These are phyloP conservation scores for Argyrosomus japonicus DNA, from an alignment of 2,113 vertebrate genomes.

Conservation along the genomic window DNA sequence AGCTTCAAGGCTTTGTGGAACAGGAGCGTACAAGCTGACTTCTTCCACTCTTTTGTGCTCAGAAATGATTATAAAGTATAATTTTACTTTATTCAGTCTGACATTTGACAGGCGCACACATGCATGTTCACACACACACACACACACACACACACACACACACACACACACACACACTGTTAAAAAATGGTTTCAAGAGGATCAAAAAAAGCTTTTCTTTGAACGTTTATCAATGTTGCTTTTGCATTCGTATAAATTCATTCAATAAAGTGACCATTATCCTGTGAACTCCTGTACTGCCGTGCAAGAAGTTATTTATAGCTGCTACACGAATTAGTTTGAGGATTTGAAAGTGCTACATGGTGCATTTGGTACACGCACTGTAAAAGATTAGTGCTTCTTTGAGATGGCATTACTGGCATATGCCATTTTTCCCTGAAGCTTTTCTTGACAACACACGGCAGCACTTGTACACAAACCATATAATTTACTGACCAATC, in stretches of 20 bases:
- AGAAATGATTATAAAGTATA: conserved; percentile 29
- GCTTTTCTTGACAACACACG: too few species aligned
- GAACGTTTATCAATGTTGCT: not conserved
- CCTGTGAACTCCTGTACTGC: not conserved
- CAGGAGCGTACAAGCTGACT: not conserved
- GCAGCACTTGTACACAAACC: too few species aligned
- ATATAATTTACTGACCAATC: too few species aligned
- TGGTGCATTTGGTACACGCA: too few species aligned
- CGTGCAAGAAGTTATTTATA: not conserved
- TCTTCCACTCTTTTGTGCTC: conserved; percentile 17
- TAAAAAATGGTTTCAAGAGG: not conserved
- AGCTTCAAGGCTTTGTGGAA: conserved; percentile 13
- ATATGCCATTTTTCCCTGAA: too few species aligned
- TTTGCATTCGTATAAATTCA: too few species aligned
- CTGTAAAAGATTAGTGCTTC: too few species aligned
- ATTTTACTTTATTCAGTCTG: conserved; percentile 15
- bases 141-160: not conserved
- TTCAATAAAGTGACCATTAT: not conserved
- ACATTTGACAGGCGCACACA: not conserved
- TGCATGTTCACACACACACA: rapidly evolving
- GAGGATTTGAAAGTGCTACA: too few species aligned
- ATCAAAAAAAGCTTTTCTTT: conserved; percentile 1
- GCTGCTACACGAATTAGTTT: not conserved
- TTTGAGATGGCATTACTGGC: too few species aligned
- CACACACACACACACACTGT: not conserved